Percentiles rank a stretch among this genome's conserved stretches.
Conservation (phyloP, 2,113 vertebrate species). For the Tor tambroides region DNA sequence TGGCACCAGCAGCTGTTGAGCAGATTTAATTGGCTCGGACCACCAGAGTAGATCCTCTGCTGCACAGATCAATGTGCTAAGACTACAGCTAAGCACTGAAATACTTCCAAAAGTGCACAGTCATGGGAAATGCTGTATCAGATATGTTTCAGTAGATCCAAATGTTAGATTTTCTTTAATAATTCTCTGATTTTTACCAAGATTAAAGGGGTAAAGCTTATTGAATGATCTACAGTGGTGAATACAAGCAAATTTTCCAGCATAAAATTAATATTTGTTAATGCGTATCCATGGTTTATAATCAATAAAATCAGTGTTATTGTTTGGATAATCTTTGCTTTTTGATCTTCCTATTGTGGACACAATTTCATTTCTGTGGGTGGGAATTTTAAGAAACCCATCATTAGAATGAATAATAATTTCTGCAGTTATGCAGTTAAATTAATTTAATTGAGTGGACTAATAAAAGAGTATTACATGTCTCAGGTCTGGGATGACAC, state of each 20-base stretch:
- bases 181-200: not conserved
- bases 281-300: no score
- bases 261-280: not conserved
- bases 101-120: not conserved
- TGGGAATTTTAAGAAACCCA: no score
- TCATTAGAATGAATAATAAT: no score
- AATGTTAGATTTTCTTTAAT: not conserved
- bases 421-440: not conserved
- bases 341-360: no score
- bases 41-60: conserved; percentile 64
- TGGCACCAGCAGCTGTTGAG: conserved; percentile 65
- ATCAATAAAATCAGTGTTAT: no score
- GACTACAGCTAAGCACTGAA: not conserved
- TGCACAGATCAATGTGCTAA: conserved; percentile 40
- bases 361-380: no score
- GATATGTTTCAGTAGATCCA: not conserved
- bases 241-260: not conserved
- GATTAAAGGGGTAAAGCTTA: not conserved
- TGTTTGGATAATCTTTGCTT: no score
- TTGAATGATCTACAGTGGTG: not conserved
- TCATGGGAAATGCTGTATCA: conserved; percentile 9
- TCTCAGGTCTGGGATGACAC: conserved; percentile 95
- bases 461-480: conserved; percentile 19
- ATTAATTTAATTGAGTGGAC: not conserved
- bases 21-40: conserved; percentile 64